These are phyloP conservation scores for Pandemis cinnamomeana DNA, from an alignment of 2,888 invertebrate species.

Conservation along the genomic window DNA sequence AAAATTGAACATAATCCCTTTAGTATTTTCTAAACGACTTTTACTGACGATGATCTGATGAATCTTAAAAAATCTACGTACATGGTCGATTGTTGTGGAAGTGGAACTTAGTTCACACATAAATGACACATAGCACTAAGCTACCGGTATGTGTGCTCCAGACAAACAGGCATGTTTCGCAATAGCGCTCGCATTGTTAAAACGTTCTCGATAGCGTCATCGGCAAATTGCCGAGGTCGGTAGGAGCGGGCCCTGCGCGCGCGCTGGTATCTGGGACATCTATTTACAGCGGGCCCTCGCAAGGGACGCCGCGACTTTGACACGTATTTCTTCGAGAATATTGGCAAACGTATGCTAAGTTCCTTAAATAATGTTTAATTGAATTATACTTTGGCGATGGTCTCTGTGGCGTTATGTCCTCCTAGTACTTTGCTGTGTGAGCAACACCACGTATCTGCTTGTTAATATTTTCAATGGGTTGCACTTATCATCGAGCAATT, in stretches of 20 bases:
- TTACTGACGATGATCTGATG: neutral
- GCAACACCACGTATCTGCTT: neutral
- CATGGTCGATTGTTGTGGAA: neutral
- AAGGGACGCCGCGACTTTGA: constrained; percentile 47
- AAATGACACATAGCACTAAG: constrained; percentile 38
- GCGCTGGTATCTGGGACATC: constrained; percentile 47
- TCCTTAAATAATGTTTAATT: neutral
- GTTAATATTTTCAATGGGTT: neutral
- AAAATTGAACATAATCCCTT: too few species aligned
- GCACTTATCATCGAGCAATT: too few species aligned
- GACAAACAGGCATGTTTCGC: constrained; percentile 48
- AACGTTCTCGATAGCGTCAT: constrained; percentile 53
- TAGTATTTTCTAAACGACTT: neutral
- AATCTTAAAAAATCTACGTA: neutral
- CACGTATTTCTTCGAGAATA: constrained; percentile 39
- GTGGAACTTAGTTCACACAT: neutral
- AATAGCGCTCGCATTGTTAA: constrained; percentile 50
- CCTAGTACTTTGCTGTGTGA: neutral
- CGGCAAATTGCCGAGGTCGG: constrained; percentile 51
- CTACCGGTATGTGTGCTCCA: constrained; percentile 43
- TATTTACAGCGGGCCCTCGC: constrained; percentile 47
- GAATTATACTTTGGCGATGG: neutral
- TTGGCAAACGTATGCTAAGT: constrained; percentile 25
- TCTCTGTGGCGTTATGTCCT: neutral
- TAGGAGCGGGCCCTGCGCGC: constrained; percentile 44